phyloP scores from a whole-genome alignment of 2,888 invertebrate genomes.

The Torymus auratus region DNA sequence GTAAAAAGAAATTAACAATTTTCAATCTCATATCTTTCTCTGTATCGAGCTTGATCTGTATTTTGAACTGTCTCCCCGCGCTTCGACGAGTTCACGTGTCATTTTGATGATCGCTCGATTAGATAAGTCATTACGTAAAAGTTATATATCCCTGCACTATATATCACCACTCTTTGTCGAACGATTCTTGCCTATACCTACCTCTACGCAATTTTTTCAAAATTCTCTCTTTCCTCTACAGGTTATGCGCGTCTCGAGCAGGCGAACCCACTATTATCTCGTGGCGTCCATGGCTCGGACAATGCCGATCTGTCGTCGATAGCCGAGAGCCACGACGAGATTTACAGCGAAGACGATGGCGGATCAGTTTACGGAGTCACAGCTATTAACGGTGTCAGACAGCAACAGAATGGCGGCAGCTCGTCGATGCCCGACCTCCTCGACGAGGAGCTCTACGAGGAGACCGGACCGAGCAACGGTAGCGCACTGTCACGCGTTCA shows the following conservation, averaged over 20 bases:
- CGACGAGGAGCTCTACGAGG: slow-evolving; percentile 67
- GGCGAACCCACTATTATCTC: slow-evolving; percentile 74
- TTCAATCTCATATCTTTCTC: no score
- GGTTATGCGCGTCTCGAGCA: slow-evolving; percentile 81
- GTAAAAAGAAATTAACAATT: no score
- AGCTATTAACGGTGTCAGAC: slow-evolving; percentile 1
- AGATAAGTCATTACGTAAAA: no score
- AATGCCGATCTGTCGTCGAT: slow-evolving; percentile 62
- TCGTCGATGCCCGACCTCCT: slow-evolving; percentile 68
- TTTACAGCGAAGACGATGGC: slow-evolving; percentile 63
- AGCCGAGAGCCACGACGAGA: slow-evolving; percentile 62
- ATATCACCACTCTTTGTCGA: not conserved
- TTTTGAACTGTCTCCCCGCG: no score
- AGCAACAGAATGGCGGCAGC: not conserved
- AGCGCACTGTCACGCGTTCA: no score
- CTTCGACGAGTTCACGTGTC: not conserved
- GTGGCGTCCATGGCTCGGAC: slow-evolving; percentile 38
- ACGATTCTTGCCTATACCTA: no score
- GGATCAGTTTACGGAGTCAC: not conserved
- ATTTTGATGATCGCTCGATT: not conserved
- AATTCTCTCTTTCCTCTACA: slow-evolving; percentile 67
- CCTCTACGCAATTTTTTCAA: no score
- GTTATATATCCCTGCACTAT: no score
- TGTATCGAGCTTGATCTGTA: no score
- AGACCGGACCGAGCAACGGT: not conserved